These are phyloP conservation scores for Ambastaia sidthimunki DNA, from an alignment of 2,797 vertebrate species.

Conservation along the genomic window DNA sequence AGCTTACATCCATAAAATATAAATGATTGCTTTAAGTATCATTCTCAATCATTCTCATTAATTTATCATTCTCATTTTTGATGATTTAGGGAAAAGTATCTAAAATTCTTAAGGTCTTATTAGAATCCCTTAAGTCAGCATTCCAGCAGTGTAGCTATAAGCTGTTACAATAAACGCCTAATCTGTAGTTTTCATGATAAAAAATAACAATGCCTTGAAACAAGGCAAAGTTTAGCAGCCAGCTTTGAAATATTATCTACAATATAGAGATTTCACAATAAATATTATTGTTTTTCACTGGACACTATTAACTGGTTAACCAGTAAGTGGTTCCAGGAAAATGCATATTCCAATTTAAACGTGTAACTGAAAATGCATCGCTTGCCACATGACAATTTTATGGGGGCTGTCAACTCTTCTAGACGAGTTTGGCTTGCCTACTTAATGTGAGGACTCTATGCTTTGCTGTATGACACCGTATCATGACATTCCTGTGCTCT, in stretches of 20 bases:
- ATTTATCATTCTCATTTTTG: background rate
- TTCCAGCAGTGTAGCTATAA: conserved; percentile 8
- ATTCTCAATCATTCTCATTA: too few relatives aligned
- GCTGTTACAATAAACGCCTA: background rate
- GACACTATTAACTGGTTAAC: background rate
- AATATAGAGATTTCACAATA: background rate
- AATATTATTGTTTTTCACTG: background rate
- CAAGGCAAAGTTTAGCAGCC: background rate
- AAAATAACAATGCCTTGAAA: background rate
- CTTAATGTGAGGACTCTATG: conserved; percentile 43
- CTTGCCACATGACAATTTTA: conserved; percentile 65
- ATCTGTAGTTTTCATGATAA: background rate
- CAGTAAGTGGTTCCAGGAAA: background rate
- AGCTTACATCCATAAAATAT: background rate
- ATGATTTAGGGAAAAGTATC: conserved; percentile 4
- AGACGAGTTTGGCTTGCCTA: conserved; percentile 38
- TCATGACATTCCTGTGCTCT: conserved; percentile 75
- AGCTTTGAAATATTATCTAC: background rate
- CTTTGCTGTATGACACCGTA: conserved; percentile 69
- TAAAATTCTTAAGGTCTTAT: background rate
- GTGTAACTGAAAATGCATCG: conserved; percentile 66
- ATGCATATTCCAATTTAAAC: conserved; percentile 64
- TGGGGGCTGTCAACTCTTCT: conserved; percentile 35
- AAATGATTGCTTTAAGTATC: background rate
- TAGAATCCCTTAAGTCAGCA: background rate